Evolutionary conservation across 1,140 invertebrate genomes (phyloP), one percentile per base, ranked within the genome.

Genomic region (Littorina saxatilis): DNA sequence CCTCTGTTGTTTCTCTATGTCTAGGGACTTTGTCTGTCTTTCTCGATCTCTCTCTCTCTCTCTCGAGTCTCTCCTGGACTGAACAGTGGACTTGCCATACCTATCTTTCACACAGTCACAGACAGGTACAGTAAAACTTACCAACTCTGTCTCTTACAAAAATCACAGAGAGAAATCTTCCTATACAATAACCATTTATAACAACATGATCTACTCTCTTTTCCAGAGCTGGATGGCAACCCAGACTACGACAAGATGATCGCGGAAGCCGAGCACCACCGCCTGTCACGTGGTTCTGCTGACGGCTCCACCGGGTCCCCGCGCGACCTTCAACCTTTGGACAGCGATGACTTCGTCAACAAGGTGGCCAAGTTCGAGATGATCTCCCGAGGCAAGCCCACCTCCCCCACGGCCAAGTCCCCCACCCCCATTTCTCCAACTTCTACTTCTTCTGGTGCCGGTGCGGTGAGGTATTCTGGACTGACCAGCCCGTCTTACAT

Each of bases 341-440:
- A 90, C 58, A 84, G 89, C n/a, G 86, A 87, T 23, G 88, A 90
- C 79, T 92, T 92, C 68, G 79, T 90, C 23, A 88, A 89, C 74
- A 92, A 92, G 88, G 89, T 92, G 13, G 85, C 63, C 76, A 90
- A 88, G 81, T 92, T 91, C 87, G 91, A 92, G 86, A 86, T 90
- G 77, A 90, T 91, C 55, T 88, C 89, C 37, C 83, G 88, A 2
- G 86, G 85, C 27, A 85, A 87, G n/a, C 83, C 86, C 2, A 84
- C 83, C 13, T 82, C 84, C 70, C 20, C 58, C 5, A 50, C 74
- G 15, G 72, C 82, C 40, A 75, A 82, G 0, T 75, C 84, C 43
- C 43, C 85, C 17, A 32, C 52, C 58, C 29, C 63, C 23, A 3
- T 66, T 9, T 27, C 63, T 23, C 39, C 29, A 7, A 35, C 39